These are phyloP conservation scores for Cherax quadricarinatus DNA, from an alignment of 1,140 invertebrate genomes.

Conservation along the genomic window DNA sequence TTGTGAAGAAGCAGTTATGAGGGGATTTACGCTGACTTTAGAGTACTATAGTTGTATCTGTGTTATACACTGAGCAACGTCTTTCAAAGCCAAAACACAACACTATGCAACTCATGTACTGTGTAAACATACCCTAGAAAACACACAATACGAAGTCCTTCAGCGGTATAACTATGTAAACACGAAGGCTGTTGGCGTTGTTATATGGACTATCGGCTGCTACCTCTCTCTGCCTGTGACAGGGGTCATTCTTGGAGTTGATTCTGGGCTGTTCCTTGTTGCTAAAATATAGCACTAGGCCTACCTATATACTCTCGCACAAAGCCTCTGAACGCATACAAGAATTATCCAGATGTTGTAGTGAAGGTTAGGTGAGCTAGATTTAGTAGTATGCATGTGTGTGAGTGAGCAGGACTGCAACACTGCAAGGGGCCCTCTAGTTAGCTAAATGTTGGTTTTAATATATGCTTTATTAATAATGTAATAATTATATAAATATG, in stretches of 20 bases:
- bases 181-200: neutral
- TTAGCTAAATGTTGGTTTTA: neutral
- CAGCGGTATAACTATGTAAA: neutral
- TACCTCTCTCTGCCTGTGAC: neutral
- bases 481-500: neutral
- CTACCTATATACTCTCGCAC: conserved; percentile 16
- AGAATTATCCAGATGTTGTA: neutral
- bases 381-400: neutral
- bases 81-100: neutral
- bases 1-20: neutral
- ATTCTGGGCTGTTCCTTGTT: neutral
- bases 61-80: neutral
- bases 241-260: neutral
- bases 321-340: neutral
- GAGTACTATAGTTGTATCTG: no score
- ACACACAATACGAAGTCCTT: neutral
- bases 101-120: conserved; percentile 8
- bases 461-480: neutral
- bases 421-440: neutral
- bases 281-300: neutral
- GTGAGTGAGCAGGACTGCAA: neutral
- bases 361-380: neutral
- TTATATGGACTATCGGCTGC: neutral
- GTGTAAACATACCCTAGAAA: neutral
- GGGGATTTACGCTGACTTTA: neutral